Percentiles rank a stretch among this genome's conserved stretches.
These are phyloP conservation scores for Acrocephalus scirpaceus DNA, from an alignment of 2,797 vertebrate genomes.

Conservation along the genomic window DNA sequence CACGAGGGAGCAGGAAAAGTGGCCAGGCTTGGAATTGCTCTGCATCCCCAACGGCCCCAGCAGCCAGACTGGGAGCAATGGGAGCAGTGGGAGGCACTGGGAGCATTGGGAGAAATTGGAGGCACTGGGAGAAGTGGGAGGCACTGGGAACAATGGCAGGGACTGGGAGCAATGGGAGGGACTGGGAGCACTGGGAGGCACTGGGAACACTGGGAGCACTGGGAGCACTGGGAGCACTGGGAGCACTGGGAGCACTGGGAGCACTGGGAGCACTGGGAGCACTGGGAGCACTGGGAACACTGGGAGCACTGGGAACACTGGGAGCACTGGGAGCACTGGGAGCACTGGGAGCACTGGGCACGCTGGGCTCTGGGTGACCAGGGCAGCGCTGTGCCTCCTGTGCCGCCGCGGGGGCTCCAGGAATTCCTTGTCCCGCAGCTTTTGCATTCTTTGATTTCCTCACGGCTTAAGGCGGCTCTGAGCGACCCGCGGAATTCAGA, in stretches of 20 bases:
- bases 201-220: neutral
- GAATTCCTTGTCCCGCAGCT: neutral
- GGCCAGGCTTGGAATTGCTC: neutral
- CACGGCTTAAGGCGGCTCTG: neutral
- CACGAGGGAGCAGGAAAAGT: accelerated
- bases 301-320: neutral
- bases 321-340: neutral
- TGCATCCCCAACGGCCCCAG: neutral
- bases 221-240: neutral
- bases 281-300: neutral
- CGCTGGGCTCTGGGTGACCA: neutral
- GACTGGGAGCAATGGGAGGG: neutral
- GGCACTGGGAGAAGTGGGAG: neutral
- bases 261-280: accelerated
- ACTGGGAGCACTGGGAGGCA: neutral
- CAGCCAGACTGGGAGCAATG: neutral
- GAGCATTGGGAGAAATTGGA: neutral
- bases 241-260: neutral
- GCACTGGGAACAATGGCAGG: too few species aligned
- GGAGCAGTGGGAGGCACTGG: neutral
- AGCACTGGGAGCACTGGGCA: neutral
- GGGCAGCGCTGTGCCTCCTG: neutral
- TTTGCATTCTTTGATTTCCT: neutral
- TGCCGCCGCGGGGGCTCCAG: neutral
- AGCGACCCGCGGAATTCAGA: accelerated